These are phyloP conservation scores for Tenthredo livida DNA, from an alignment of 2,888 invertebrate genomes.

Conservation along the genomic window DNA sequence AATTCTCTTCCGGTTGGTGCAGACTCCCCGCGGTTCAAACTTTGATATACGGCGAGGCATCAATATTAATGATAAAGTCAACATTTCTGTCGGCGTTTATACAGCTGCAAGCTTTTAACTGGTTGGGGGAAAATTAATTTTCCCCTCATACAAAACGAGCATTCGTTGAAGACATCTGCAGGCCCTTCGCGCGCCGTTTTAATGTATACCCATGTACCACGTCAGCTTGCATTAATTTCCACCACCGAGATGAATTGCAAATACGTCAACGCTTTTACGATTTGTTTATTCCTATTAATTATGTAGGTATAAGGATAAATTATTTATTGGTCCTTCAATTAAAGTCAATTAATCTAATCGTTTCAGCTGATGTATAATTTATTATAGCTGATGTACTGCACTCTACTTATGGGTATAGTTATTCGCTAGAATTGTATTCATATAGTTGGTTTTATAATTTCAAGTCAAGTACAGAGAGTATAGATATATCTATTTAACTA, in stretches of 20 bases:
- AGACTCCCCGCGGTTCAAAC: slow-evolving; percentile 5
- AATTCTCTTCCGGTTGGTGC: not conserved
- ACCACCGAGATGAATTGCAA: not conserved
- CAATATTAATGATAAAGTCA: slow-evolving; percentile 36
- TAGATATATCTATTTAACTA: not conserved
- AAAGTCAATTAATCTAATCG: not conserved
- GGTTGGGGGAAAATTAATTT: slow-evolving; percentile 6
- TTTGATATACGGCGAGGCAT: not conserved
- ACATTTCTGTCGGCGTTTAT: not conserved
- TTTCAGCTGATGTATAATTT: not conserved
- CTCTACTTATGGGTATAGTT: not conserved
- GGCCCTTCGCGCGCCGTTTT: not conserved
- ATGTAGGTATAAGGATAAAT: not conserved
- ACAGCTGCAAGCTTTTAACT: not conserved
- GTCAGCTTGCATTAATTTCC: slow-evolving; percentile 16
- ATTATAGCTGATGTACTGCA: not conserved
- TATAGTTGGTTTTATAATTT: not conserved
- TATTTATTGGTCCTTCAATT: not conserved
- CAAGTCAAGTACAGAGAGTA: not conserved
- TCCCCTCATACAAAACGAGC: not conserved
- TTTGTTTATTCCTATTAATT: not conserved
- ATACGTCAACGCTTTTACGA: not conserved
- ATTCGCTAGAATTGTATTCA: not conserved
- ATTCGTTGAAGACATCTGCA: slow-evolving; percentile 18
- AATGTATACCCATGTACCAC: not conserved